Percentiles rank a stretch among this genome's conserved stretches.
Conservation (phyloP, 2,797 vertebrate genomes). For the Natrix natrix region DNA sequence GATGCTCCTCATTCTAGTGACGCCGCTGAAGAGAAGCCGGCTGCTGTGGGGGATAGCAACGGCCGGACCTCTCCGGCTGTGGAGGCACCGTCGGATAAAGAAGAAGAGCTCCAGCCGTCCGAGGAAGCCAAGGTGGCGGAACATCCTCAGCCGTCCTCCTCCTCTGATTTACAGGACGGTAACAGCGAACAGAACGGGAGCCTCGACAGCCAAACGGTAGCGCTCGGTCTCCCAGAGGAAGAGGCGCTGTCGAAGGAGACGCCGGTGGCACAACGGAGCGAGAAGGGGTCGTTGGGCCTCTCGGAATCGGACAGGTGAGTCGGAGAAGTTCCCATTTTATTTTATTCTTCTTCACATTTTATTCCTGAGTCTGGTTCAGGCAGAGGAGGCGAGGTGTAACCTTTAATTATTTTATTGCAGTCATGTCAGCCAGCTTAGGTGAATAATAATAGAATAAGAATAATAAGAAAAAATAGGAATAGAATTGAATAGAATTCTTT, state of each 20-base stretch:
- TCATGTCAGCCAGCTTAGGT: background rate
- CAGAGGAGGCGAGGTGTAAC: background rate
- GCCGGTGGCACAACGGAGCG: background rate
- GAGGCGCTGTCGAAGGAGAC: background rate
- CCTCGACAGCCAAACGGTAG: background rate
- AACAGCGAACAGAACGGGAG: background rate
- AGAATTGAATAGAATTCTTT: no score
- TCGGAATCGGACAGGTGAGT: slow-evolving; percentile 1
- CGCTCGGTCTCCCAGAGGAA: background rate
- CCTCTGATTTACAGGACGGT: background rate
- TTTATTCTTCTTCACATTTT: background rate
- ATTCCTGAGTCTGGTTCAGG: background rate
- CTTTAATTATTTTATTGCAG: background rate
- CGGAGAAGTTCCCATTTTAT: background rate
- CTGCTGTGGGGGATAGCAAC: background rate
- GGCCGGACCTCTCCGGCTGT: background rate
- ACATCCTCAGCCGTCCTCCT: background rate
- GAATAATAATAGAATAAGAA: no score
- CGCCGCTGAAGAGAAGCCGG: background rate
- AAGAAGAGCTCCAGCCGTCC: background rate
- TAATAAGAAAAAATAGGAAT: no score
- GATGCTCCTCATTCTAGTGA: background rate
- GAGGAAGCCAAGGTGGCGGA: background rate
- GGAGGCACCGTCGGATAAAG: background rate
- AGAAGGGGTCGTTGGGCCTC: accelerated